Conservation (phyloP, 2,797 vertebrate genomes). For the Hypotaenidia philippensis region DNA sequence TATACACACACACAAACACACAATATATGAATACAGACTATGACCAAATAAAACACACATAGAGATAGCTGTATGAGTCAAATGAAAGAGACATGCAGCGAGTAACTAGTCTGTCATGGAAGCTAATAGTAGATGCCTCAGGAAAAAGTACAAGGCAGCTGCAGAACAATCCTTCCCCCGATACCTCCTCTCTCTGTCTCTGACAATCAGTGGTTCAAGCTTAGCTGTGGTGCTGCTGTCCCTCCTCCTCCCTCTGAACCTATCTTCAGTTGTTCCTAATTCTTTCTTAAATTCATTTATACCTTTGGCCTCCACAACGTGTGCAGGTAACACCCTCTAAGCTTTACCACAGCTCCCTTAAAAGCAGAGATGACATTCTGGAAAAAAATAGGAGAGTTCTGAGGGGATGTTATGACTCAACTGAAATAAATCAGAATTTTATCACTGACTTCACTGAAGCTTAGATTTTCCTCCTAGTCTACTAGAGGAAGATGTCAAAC, state of each 20-base stretch:
- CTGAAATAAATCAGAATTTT: slow-evolving; percentile 41
- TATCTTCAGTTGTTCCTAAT: not conserved
- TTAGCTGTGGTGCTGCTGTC: not conserved
- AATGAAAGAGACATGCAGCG: not conserved
- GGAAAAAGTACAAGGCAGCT: not conserved
- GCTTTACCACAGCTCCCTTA: not conserved
- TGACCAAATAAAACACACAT: not conserved
- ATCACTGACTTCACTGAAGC: slow-evolving; percentile 1
- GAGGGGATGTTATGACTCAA: not conserved
- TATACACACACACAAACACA: accelerated
- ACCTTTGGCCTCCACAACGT: not conserved
- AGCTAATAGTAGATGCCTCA: not conserved
- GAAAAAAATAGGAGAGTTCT: not conserved
- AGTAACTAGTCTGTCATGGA: not conserved
- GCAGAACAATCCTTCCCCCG: not conserved
- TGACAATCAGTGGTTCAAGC: not conserved
- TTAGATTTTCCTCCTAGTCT: not conserved
- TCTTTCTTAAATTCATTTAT: not conserved
- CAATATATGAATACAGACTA: not conserved
- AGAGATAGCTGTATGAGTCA: not conserved
- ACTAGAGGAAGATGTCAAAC: slow-evolving; percentile 3
- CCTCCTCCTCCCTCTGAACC: not conserved
- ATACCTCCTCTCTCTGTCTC: not conserved
- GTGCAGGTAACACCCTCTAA: not conserved
- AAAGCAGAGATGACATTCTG: not conserved